Percentiles rank a stretch among this genome's conserved stretches.
phyloP scores from a whole-genome alignment of 2,113 vertebrate genomes.

The Strigops habroptila region DNA sequence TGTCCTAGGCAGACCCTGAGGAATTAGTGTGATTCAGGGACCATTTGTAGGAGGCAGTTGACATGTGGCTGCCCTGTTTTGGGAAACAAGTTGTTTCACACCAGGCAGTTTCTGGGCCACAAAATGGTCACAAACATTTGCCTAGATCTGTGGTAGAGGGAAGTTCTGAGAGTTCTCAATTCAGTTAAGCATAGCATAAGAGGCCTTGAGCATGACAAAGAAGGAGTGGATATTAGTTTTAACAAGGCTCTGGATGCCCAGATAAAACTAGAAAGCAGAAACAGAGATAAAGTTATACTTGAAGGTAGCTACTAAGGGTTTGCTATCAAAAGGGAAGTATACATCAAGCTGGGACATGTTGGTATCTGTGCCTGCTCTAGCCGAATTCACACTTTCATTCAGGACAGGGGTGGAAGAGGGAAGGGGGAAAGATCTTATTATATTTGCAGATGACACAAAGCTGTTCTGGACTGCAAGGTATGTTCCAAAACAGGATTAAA shows the following conservation, averaged over 20 bases:
- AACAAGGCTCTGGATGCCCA: neutral
- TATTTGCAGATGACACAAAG: neutral
- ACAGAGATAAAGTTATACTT: neutral
- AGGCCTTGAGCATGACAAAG: neutral
- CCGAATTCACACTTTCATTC: neutral
- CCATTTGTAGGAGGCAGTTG: neutral
- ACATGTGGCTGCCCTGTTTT: neutral
- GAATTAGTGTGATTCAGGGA: neutral
- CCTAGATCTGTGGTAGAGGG: neutral
- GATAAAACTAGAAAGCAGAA: neutral
- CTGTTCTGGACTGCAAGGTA: neutral
- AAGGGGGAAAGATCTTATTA: neutral
- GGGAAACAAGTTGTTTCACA: neutral
- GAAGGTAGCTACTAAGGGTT: neutral
- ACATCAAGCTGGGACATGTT: neutral
- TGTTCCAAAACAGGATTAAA: neutral
- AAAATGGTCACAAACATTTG: neutral
- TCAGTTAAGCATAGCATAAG: neutral
- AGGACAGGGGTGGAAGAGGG: neutral
- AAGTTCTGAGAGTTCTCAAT: neutral
- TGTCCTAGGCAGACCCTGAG: neutral
- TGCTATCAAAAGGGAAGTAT: neutral
- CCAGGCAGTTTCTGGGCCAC: neutral
- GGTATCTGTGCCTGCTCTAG: neutral
- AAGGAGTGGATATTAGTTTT: neutral